Base-by-base conservation (phyloP, 2,797 vertebrate genomes). In the Micropoecilia bifurca region DNA sequence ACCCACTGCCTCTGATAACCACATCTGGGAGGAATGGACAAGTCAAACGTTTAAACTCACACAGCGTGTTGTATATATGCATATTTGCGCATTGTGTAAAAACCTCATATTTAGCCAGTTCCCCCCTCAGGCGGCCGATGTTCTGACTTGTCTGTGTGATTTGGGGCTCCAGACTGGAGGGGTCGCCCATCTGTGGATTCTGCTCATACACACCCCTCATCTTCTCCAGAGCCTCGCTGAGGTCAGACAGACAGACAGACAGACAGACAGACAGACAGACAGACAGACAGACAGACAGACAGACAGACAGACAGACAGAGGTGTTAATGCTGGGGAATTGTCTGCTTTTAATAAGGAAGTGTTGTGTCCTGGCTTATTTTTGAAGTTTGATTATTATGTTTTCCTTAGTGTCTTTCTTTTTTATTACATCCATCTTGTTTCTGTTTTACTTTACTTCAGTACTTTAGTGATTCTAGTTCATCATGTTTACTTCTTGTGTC, bases 201-300 rank as follows among this genome's bases (percentile, higher is more conserved):
- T 97, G 96, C 92, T 97, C 97, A 79, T 99, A 99, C 55, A 99
- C 98, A 47, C 96, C 97, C 93, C 97, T 99, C 98, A 99, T 99
- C 96, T 97, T 99, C 91, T 97, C 97, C 89, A 99, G 95, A 0
- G 97, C 98, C 10, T 99, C 98, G 86, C 98, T 98, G 85, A 74
- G 33, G 82, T 83, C 73, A 85, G 48, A 75, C 7, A 6, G 75
- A 87, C 80, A 18, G 47, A 74, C 33, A 28, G 18, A 48, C 13
- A 48, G 33, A 36, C 33, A 36, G 33, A 36, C 33, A 36, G 33
- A 36, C 33, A 36, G 33, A 36, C 33, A 36, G 33, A 36, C 33
- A 36, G 33, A 36, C 33, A 36, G 33, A 36, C 33, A 36, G 33
- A 48, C 12, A 48, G 13, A 20, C 3, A 48, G 47, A 18, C 47